Conservation (phyloP, 1,140 invertebrate species). For the Cydia strobilella region DNA sequence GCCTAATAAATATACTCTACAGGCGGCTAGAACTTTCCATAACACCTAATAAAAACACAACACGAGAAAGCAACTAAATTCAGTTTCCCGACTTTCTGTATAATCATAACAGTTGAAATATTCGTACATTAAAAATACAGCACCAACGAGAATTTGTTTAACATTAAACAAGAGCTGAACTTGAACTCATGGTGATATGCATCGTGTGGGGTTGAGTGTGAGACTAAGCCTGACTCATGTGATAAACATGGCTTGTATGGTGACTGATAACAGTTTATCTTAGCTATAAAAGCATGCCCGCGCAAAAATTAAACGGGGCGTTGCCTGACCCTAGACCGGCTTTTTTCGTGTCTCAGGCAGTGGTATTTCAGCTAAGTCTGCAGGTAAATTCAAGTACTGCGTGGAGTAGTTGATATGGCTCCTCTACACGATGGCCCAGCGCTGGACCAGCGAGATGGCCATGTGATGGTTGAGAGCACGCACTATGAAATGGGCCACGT, state of each 20-base stretch:
- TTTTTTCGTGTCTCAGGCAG: not conserved
- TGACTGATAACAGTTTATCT: slow-evolving; percentile 40
- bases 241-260: slow-evolving; percentile 46
- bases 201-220: not conserved
- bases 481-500: too few relatives aligned
- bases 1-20: not conserved
- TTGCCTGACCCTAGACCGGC: not conserved
- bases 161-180: slow-evolving; percentile 24
- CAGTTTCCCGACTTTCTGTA: slow-evolving; percentile 22
- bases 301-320: not conserved
- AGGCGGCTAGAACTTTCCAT: not conserved
- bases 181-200: slow-evolving; percentile 4
- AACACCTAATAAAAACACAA: slow-evolving; percentile 2
- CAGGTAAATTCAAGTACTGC: too few relatives aligned
- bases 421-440: too few relatives aligned
- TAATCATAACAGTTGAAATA: slow-evolving; percentile 18
- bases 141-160: slow-evolving; percentile 23
- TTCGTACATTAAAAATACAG: slow-evolving; percentile 32
- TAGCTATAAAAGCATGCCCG: not conserved
- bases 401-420: too few relatives aligned
- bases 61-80: slow-evolving; percentile 5
- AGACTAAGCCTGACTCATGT: slow-evolving; percentile 28
- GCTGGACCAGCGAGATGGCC: too few relatives aligned
- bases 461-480: too few relatives aligned
- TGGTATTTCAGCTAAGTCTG: not conserved